Evolutionary conservation across 2,888 invertebrate genomes (phyloP).

Genomic region (Meteorus cinctellus): DNA sequence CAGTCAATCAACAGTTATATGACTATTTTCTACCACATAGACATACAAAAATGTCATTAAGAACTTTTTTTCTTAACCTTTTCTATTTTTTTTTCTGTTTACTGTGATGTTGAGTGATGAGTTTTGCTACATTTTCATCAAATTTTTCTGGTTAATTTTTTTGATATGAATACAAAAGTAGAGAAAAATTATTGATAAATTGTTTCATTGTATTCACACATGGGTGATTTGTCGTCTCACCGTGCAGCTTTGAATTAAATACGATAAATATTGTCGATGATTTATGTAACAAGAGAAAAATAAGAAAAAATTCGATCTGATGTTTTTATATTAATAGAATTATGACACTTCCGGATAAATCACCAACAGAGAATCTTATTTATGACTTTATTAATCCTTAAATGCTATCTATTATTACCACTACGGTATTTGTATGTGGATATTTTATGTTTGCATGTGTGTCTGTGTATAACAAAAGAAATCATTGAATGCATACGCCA

Average conservation of each 20-base stretch:
- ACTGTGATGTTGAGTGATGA: neutral
- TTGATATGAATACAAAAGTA: neutral
- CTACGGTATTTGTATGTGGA: neutral
- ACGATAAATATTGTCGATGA: neutral
- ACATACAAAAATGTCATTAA: constrained; percentile 1
- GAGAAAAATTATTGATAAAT: neutral
- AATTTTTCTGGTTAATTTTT: neutral
- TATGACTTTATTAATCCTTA: constrained; percentile 74
- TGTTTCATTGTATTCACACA: neutral
- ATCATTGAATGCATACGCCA: constrained; percentile 56
- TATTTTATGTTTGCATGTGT: neutral
- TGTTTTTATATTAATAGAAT: neutral
- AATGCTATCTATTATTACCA: constrained; percentile 73
- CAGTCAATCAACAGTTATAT: constrained; percentile 25
- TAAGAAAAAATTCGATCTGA: neutral
- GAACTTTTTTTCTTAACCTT: neutral
- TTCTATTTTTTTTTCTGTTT: neutral
- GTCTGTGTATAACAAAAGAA: constrained; percentile 60
- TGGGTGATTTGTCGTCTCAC: too few relatives aligned
- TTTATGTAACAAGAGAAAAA: neutral
- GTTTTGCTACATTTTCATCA: neutral
- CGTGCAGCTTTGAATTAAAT: neutral
- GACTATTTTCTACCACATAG: neutral
- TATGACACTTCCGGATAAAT: constrained; percentile 16
- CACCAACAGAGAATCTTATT: constrained; percentile 67